phyloP scores from a whole-genome alignment of 2,113 vertebrate genomes.

The Phocoena phocoena region DNA sequence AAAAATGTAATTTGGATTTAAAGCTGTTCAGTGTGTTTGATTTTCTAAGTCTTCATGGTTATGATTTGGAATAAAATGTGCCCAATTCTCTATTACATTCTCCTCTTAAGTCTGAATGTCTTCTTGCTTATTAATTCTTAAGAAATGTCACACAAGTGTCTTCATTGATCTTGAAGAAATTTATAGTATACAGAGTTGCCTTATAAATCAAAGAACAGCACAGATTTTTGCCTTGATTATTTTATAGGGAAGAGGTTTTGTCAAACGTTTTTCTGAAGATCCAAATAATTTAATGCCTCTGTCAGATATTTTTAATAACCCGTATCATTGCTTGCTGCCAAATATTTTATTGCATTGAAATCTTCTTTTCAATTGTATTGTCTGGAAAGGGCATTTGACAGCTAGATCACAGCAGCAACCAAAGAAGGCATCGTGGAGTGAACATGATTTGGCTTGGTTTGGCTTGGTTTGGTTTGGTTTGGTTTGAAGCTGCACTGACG shows the following conservation, averaged over 20 bases:
- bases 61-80: conserved; percentile 50
- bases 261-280: conserved; percentile 16
- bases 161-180: conserved; percentile 4
- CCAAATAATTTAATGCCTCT: conserved; percentile 6
- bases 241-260: conserved; percentile 35
- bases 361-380: background rate
- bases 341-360: background rate
- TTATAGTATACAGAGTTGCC: conserved; percentile 49
- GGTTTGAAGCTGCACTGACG: background rate
- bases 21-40: background rate
- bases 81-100: conserved; percentile 29
- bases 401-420: background rate
- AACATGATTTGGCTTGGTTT: background rate
- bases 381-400: background rate
- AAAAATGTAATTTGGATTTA: background rate
- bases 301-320: background rate
- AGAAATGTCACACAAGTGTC: conserved; percentile 41
- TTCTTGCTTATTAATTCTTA: conserved; percentile 31
- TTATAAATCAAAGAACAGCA: conserved; percentile 54
- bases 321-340: conserved; percentile 12
- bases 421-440: background rate
- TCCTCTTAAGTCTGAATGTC: conserved; percentile 38
- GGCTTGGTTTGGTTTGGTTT: background rate
- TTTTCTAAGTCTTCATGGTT: conserved; percentile 25
- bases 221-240: conserved; percentile 27